Evolutionary conservation across 2,113 vertebrate species (phyloP).

Genomic region (Periophthalmus modestus): DNA sequence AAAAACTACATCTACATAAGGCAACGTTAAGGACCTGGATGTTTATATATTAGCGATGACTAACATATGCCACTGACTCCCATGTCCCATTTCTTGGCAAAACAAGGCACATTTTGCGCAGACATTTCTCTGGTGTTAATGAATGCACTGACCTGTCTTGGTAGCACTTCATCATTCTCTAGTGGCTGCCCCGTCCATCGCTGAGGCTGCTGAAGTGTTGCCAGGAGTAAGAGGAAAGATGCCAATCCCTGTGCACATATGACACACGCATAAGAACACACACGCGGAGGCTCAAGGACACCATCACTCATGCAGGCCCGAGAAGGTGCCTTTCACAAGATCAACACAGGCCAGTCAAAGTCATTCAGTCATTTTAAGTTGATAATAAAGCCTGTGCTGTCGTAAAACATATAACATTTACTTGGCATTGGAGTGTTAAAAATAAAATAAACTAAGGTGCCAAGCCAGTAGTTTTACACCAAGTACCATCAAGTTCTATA

Average conservation of each 20-base stretch:
- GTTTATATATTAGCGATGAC: background rate
- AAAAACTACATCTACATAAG: background rate
- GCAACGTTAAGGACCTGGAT: background rate
- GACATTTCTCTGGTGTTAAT: constrained; percentile 57
- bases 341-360: constrained; percentile 18
- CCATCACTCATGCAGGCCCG: constrained; percentile 72
- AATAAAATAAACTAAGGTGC: too few species aligned
- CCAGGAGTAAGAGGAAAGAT: constrained; percentile 77
- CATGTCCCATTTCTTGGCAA: constrained; percentile 47
- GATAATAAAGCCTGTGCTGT: background rate
- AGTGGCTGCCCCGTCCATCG: constrained; percentile 65
- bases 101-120: constrained; percentile 43
- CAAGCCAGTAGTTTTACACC: too few species aligned
- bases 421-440: too few species aligned
- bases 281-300: constrained; percentile 72
- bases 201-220: constrained; percentile 70
- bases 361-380: background rate
- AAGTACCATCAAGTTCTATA: too few species aligned
- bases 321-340: constrained; percentile 73
- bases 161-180: constrained; percentile 75
- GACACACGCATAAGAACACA: constrained; percentile 60
- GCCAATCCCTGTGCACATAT: constrained; percentile 73
- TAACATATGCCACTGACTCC: background rate
- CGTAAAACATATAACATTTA: background rate
- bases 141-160: constrained; percentile 73